Base-by-base conservation (phyloP, 1,140 invertebrate genomes). In the Trichomalopsis sarcophagae region DNA sequence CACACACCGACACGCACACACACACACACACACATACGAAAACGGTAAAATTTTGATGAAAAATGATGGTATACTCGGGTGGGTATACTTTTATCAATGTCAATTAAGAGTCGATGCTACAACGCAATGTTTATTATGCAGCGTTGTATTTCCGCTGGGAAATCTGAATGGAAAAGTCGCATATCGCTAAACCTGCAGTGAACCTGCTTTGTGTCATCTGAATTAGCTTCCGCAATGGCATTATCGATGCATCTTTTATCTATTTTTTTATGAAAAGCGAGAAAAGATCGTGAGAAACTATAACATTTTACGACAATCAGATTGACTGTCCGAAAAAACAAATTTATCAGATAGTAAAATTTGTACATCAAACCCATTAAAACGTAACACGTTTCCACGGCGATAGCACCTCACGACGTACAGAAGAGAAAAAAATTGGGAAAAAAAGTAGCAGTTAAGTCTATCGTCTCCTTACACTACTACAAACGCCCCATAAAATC, bases 21-120 rank as follows among this genome's bases (percentile, higher is more conserved):
- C 4, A 4, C 4, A 3, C 55, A 17, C 55, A 21, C 2, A 21
- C 2, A 3, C 55, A 4, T 33, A 4, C 5, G 5, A 4, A 36
- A 4, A 36, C 33, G 55, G 17, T 62, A n/a, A 62, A 62, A 62
- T 62, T 62, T 62, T 62, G 21, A 62, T 62, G 55, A 62, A 62
- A 62, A 62, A 21, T 62, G 17, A 62, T 62, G 21, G 6, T 21
- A 7, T 44, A 44, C 40, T 44, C 55, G 21, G 0, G 21, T 21
- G 1, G 55, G 55, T 62, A 27, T 27, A 62, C 55, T 62, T 62
- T 62, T 62, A 62, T 62, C 55, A 62, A 62, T 62, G 55, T 62
- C 55, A 62, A 62, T 62, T 62, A n/a, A 62, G 55, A 62, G 55
- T n/a, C 55, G 55, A 62, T 62, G 55, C 55, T 71, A 71, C 33